Percentiles rank a stretch among this genome's conserved stretches.
Conservation (phyloP, 2,888 invertebrate species). For the Acleris literana region DNA sequence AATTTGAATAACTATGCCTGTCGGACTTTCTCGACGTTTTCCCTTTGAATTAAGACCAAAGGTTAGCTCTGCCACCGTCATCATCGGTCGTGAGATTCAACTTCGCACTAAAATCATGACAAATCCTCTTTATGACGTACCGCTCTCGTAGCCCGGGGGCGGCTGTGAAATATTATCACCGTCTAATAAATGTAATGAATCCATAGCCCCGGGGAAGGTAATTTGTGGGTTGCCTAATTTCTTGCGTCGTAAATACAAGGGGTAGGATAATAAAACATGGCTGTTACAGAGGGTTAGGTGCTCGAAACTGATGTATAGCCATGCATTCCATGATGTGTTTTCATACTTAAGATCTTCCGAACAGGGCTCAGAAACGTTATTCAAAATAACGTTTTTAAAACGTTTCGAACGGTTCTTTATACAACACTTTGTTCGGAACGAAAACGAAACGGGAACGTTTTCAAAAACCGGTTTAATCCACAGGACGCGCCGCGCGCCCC, state of each 20-base stretch:
- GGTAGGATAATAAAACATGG: constrained; percentile 38
- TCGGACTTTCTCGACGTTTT: no score
- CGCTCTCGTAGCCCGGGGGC: constrained; percentile 12
- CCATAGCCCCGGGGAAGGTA: constrained; percentile 21
- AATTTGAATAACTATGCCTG: no score
- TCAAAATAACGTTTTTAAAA: no score
- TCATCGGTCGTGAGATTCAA: background rate
- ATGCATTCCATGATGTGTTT: background rate
- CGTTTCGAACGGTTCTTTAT: no score
- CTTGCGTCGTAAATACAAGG: constrained; percentile 40
- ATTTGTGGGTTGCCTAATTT: constrained; percentile 38
- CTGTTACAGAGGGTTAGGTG: constrained; percentile 19
- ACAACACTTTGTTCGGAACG: no score
- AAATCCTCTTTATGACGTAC: background rate
- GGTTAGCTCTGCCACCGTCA: background rate
- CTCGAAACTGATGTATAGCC: constrained; percentile 9
- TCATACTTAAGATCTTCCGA: no score
- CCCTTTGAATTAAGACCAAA: no score
- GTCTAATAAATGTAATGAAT: constrained; percentile 34
- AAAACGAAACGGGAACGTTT: no score
- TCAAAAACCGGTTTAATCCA: no score
- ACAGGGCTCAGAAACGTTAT: no score
- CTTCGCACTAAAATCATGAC: background rate
- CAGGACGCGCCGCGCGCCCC: no score
- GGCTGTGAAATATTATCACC: constrained; percentile 24